These are phyloP conservation scores for Stomorhina lunata DNA, from an alignment of 2,888 invertebrate genomes.

Conservation along the genomic window DNA sequence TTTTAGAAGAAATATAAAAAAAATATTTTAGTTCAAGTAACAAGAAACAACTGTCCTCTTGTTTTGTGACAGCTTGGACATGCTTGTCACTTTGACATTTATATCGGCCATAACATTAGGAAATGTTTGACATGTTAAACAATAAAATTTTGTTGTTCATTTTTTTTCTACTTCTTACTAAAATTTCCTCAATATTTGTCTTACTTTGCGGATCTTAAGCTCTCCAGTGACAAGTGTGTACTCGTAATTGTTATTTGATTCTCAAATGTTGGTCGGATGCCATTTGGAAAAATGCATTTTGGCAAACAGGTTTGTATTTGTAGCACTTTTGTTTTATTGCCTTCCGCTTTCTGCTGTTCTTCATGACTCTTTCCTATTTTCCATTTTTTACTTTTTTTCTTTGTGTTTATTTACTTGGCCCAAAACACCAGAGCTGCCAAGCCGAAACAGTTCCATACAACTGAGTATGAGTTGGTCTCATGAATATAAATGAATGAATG, in stretches of 20 bases:
- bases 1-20: no score
- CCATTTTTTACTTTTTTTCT: not conserved
- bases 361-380: not conserved
- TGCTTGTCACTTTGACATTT: not conserved
- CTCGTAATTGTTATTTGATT: conserved; percentile 45
- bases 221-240: not conserved
- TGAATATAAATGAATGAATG: conserved; percentile 43
- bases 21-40: not conserved
- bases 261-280: conserved; percentile 31
- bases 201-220: conserved; percentile 11
- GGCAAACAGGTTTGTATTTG: conserved; percentile 51
- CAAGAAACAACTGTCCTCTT: not conserved
- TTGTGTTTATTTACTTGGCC: conserved; percentile 39
- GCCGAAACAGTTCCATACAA: no score
- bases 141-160: no score
- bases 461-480: conserved; percentile 14
- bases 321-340: conserved; percentile 4
- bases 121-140: no score
- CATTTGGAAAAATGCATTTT: conserved; percentile 53
- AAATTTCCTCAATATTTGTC: no score
- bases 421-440: no score
- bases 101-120: not conserved
- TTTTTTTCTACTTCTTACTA: no score
- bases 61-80: not conserved
- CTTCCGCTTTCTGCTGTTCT: no score